Conservation (phyloP, 2,888 invertebrate genomes). For the Galeruca laticollis region DNA sequence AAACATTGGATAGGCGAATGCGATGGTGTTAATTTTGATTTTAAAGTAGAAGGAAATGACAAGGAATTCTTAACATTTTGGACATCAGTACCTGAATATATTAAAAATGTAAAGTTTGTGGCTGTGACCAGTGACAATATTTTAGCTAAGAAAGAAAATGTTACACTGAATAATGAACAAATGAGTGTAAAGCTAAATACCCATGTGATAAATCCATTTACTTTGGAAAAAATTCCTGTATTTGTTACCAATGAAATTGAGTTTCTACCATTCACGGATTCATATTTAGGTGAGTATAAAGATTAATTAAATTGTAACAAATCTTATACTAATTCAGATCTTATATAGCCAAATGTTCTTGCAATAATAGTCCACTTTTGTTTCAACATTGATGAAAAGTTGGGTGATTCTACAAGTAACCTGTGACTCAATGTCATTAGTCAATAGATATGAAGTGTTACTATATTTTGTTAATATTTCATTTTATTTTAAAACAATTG, state of each 20-base stretch:
- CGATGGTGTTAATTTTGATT: conserved; percentile 80
- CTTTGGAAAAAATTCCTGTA: conserved; percentile 73
- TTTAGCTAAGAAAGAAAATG: conserved; percentile 64
- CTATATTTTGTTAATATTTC: no score
- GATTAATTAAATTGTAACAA: not conserved
- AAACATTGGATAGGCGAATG: conserved; percentile 92
- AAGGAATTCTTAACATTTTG: conserved; percentile 72
- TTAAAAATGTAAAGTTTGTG: conserved; percentile 79
- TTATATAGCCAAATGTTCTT: not conserved
- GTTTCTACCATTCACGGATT: conserved; percentile 76
- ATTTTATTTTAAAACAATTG: no score
- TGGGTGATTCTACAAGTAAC: no score
- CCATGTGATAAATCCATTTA: conserved; percentile 79
- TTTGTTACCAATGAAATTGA: conserved; percentile 73
- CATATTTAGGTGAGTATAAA: conserved; percentile 70
- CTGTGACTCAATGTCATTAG: no score
- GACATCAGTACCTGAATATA: conserved; percentile 80
- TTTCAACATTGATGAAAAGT: no score
- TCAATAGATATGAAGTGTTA: no score
- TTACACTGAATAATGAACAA: conserved; percentile 45
- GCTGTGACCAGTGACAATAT: conserved; percentile 73
- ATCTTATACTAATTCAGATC: no score
- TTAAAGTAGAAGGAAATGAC: conserved; percentile 62
- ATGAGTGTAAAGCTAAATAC: conserved; percentile 63
- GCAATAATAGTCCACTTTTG: no score